Evolutionary conservation across 2,888 invertebrate species (phyloP).

Genomic region (Priocnemis perturbator): DNA sequence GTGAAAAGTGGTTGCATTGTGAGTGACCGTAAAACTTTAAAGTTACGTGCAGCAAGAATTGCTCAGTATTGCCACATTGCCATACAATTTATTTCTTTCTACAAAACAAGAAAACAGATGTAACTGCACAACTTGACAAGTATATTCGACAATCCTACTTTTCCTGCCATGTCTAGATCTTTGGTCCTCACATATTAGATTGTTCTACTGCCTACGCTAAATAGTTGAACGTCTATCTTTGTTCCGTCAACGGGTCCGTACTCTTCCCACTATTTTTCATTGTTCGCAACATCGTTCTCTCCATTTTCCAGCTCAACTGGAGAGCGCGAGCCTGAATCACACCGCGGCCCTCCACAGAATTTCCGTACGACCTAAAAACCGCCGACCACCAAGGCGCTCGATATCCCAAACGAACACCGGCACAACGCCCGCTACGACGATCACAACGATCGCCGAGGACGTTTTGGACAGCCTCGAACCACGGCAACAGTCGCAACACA

Average conservation of each 20-base stretch:
- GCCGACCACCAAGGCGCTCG: slow-evolving; percentile 68
- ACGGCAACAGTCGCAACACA: background rate
- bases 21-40: too few species aligned
- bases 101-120: too few species aligned
- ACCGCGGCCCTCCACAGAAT: slow-evolving; percentile 72
- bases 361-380: slow-evolving; percentile 71
- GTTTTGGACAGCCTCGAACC: slow-evolving; percentile 32
- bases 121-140: background rate
- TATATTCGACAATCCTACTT: background rate
- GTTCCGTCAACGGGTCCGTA: background rate
- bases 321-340: slow-evolving; percentile 67
- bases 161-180: background rate
- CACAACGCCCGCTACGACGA: slow-evolving; percentile 42
- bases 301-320: slow-evolving; percentile 61
- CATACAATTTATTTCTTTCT: slow-evolving; percentile 2
- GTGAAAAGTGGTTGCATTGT: too few species aligned
- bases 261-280: background rate
- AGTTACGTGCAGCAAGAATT: too few species aligned
- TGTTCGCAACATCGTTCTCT: background rate
- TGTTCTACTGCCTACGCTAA: background rate
- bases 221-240: background rate
- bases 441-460: slow-evolving; percentile 60
- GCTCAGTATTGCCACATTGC: too few species aligned
- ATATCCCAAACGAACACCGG: slow-evolving; percentile 36
- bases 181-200: too few species aligned